Conservation (phyloP, 1,140 invertebrate genomes). For the Sminthurides bifidus region DNA sequence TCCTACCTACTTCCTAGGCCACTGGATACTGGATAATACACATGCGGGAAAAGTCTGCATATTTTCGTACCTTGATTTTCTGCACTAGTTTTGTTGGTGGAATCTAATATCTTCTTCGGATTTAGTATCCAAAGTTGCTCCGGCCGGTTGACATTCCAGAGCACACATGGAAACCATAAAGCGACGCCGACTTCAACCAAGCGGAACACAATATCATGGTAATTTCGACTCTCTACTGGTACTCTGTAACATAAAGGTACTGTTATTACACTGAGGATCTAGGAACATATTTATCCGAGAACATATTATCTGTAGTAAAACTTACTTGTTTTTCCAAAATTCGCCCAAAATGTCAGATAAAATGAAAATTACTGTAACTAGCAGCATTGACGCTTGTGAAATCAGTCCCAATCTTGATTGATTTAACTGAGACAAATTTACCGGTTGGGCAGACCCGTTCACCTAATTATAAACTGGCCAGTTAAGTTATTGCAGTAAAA, state of each 20-base stretch:
- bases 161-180: slow-evolving; percentile 84
- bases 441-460: slow-evolving; percentile 34
- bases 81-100: slow-evolving; percentile 19
- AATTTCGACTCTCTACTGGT: slow-evolving; percentile 74
- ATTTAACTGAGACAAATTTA: slow-evolving; percentile 77
- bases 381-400: slow-evolving; percentile 71
- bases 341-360: slow-evolving; percentile 78
- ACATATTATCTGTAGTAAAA: slow-evolving; percentile 16
- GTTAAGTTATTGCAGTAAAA: not conserved
- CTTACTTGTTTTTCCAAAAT: slow-evolving; percentile 81
- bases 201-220: slow-evolving; percentile 79
- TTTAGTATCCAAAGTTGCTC: slow-evolving; percentile 88
- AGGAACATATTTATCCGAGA: not conserved
- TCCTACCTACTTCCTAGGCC: too few species aligned
- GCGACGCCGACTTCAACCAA: slow-evolving; percentile 85
- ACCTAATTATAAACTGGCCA: slow-evolving; percentile 5
- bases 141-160: slow-evolving; percentile 89
- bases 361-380: slow-evolving; percentile 74
- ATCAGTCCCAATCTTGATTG: slow-evolving; percentile 77
- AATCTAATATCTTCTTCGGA: slow-evolving; percentile 66
- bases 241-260: slow-evolving; percentile 46
- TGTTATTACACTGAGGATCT: not conserved
- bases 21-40: slow-evolving; percentile 4
- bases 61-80: slow-evolving; percentile 13
- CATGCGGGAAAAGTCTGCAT: not conserved